phyloP scores from a whole-genome alignment of 2,113 vertebrate species.

The Myotis lucifugus region DNA sequence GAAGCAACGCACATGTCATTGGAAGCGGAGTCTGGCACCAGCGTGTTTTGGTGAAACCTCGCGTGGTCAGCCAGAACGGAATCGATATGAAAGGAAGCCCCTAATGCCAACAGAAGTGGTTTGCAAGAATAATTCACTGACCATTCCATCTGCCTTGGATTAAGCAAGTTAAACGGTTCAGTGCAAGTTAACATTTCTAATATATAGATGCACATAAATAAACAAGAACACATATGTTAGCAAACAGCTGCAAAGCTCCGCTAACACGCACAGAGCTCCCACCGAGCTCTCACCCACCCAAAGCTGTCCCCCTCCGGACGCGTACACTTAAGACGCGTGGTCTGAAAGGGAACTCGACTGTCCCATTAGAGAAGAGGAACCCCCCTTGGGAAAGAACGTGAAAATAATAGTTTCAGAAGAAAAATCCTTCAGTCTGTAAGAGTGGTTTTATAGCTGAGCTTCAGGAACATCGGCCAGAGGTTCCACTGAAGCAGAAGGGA shows the following conservation, averaged over 20 bases:
- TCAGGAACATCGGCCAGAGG: slow-evolving; percentile 38
- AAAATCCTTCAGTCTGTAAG: slow-evolving; percentile 38
- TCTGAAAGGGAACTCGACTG: not conserved
- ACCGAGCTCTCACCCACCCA: slow-evolving; percentile 16
- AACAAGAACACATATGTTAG: slow-evolving; percentile 73
- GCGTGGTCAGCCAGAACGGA: slow-evolving; percentile 71
- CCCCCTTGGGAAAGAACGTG: slow-evolving; percentile 44
- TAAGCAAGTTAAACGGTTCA: slow-evolving; percentile 76
- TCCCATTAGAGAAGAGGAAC: not conserved
- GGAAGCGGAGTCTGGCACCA: slow-evolving; percentile 78
- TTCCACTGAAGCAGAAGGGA: not conserved
- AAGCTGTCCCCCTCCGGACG: not conserved
- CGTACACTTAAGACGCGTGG: not conserved
- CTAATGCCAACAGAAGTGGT: slow-evolving; percentile 77
- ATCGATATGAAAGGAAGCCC: slow-evolving; percentile 76
- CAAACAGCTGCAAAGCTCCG: slow-evolving; percentile 67
- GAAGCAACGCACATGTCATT: slow-evolving; percentile 72
- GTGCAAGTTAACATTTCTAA: slow-evolving; percentile 78
- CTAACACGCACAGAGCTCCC: slow-evolving; percentile 14
- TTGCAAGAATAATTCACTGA: slow-evolving; percentile 79
- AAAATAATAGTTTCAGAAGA: slow-evolving; percentile 60
- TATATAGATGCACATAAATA: slow-evolving; percentile 67
- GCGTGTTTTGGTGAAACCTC: slow-evolving; percentile 62
- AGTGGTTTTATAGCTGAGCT: slow-evolving; percentile 12
- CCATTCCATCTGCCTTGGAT: slow-evolving; percentile 82